Conservation (phyloP, 2,888 invertebrate genomes). For the Sarcophaga subvicina region DNA sequence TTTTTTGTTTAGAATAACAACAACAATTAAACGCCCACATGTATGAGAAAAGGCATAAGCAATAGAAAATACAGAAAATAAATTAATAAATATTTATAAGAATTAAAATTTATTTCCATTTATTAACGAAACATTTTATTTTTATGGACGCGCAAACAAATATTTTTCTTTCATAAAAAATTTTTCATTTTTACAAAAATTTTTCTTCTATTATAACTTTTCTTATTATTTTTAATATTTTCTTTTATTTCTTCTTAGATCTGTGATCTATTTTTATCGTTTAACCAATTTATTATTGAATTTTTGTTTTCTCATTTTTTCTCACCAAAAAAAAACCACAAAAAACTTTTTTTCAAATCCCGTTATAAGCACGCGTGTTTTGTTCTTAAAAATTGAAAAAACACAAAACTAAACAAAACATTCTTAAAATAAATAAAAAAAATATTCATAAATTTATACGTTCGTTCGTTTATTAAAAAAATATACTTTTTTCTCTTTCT, state of each 20-base stretch:
- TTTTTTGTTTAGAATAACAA: slow-evolving; percentile 25
- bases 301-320: slow-evolving; percentile 13
- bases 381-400: background rate
- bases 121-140: background rate
- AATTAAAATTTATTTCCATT: background rate
- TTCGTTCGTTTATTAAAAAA: slow-evolving; percentile 35
- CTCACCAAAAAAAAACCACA: slow-evolving; percentile 19
- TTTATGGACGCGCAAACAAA: no score
- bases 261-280: slow-evolving; percentile 65
- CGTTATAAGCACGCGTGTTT: slow-evolving; percentile 52
- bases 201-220: slow-evolving; percentile 5
- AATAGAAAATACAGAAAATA: background rate
- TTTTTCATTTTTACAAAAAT: slow-evolving; percentile 11
- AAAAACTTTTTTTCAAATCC: slow-evolving; percentile 42
- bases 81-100: slow-evolving; percentile 11
- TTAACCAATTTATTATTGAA: background rate
- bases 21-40: slow-evolving; percentile 34
- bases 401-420: background rate
- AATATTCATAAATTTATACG: slow-evolving; percentile 19
- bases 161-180: background rate
- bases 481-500: background rate
- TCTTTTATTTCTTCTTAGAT: slow-evolving; percentile 53
- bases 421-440: slow-evolving; percentile 22
- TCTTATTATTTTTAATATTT: background rate
- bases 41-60: background rate